These are phyloP conservation scores for Microcebus griseorufus DNA, from an alignment of 2,113 vertebrate genomes.

Conservation along the genomic window DNA sequence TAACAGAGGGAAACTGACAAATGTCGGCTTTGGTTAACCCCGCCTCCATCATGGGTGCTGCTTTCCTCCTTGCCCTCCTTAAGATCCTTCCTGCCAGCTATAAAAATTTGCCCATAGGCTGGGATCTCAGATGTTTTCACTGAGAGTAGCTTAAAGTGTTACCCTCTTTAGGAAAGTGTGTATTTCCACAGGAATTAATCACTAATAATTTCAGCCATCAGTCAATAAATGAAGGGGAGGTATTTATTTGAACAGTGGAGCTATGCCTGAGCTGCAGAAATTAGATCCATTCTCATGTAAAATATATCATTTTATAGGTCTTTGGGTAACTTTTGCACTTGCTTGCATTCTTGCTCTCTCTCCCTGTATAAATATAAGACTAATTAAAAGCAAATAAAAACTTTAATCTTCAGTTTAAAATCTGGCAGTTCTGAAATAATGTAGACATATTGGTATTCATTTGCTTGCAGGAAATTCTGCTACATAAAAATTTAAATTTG, in stretches of 20 bases:
- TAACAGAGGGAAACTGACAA: neutral
- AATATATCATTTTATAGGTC: neutral
- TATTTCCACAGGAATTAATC: constrained; percentile 34
- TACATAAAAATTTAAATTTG: constrained; percentile 59
- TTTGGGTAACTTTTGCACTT: constrained; percentile 26
- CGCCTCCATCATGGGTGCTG: neutral
- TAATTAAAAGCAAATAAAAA: constrained; percentile 67
- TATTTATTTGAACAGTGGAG: neutral
- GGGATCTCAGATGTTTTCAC: neutral
- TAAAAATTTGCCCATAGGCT: neutral
- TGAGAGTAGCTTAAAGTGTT: neutral
- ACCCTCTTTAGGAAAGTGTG: neutral
- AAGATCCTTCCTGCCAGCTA: neutral
- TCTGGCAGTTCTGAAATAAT: constrained; percentile 20
- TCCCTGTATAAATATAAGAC: constrained; percentile 19
- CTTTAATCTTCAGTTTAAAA: constrained; percentile 54
- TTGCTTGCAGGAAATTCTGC: constrained; percentile 54
- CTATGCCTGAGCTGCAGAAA: neutral
- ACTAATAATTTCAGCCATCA: constrained; percentile 1
- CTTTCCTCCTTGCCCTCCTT: neutral
- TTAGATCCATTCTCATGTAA: constrained; percentile 28
- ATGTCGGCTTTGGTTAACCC: neutral
- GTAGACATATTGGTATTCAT: constrained; percentile 26
- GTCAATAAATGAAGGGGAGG: neutral
- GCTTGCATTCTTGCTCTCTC: neutral